Conservation (phyloP, 2,113 vertebrate species). For the Ia io region DNA sequence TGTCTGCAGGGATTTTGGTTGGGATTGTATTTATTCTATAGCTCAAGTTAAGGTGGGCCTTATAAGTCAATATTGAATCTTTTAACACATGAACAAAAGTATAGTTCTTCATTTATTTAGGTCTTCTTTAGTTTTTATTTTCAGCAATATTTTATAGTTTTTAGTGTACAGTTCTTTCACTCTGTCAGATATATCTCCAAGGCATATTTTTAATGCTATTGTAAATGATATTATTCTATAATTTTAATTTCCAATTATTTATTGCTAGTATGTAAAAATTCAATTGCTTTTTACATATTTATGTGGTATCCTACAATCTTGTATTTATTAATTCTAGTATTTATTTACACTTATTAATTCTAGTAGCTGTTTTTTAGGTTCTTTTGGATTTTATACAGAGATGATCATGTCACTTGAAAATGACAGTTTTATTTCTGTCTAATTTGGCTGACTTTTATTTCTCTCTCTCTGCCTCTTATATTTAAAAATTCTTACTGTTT, state of each 20-base stretch:
- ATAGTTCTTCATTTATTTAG: background rate
- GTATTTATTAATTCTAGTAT: background rate
- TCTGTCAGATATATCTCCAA: background rate
- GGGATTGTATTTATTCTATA: background rate
- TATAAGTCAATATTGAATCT: background rate
- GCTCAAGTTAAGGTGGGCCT: background rate
- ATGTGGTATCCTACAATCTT: background rate
- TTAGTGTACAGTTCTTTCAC: background rate
- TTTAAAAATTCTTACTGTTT: conserved; percentile 5
- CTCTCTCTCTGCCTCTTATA: background rate
- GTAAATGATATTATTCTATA: background rate
- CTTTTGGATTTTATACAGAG: conserved; percentile 5
- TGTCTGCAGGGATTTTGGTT: background rate
- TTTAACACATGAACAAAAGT: background rate
- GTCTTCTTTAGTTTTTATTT: background rate
- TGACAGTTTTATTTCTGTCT: conserved; percentile 8
- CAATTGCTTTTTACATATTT: background rate
- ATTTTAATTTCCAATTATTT: background rate
- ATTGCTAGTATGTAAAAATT: background rate
- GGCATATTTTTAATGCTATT: background rate
- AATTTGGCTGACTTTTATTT: background rate
- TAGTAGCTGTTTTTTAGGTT: background rate
- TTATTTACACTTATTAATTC: background rate
- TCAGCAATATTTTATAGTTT: background rate
- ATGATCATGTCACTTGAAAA: conserved; percentile 17